Percentiles rank a stretch among this genome's conserved stretches.
These are phyloP conservation scores for Lysandra coridon DNA, from an alignment of 2,888 invertebrate genomes.

Conservation along the genomic window DNA sequence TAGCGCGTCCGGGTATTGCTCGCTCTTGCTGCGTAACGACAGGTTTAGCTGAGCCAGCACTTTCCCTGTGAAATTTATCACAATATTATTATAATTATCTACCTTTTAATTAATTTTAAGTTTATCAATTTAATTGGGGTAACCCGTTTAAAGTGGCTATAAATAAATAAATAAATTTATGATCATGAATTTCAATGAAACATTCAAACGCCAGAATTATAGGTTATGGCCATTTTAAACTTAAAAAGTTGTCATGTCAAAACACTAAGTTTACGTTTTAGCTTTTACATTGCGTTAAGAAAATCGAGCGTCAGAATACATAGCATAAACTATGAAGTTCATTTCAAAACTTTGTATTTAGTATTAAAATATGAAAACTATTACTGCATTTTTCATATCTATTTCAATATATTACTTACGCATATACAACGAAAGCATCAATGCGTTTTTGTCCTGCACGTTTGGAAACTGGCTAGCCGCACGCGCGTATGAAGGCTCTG, in stretches of 20 bases:
- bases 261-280: no score
- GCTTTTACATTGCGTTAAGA: not conserved
- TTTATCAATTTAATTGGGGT: no score
- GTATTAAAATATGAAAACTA: not conserved
- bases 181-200: no score
- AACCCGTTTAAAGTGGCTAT: no score
- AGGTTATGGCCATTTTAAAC: no score
- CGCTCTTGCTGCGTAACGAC: slow-evolving; percentile 93
- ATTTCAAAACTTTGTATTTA: not conserved
- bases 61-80: slow-evolving; percentile 82
- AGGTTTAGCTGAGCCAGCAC: slow-evolving; percentile 94
- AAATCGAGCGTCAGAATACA: not conserved
- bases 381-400: not conserved
- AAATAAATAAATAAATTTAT: no score
- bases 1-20: slow-evolving; percentile 94
- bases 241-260: no score
- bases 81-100: not conserved
- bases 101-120: no score
- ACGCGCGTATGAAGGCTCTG: slow-evolving; percentile 62
- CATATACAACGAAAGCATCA: slow-evolving; percentile 89
- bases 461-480: slow-evolving; percentile 53
- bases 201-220: not conserved
- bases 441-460: slow-evolving; percentile 62
- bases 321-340: not conserved
- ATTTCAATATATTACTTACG: slow-evolving; percentile 77